Percentiles rank a stretch among this genome's conserved stretches.
Evolutionary conservation across 2,797 vertebrate genomes (phyloP).

Genomic region (Galaxias olidus): DNA sequence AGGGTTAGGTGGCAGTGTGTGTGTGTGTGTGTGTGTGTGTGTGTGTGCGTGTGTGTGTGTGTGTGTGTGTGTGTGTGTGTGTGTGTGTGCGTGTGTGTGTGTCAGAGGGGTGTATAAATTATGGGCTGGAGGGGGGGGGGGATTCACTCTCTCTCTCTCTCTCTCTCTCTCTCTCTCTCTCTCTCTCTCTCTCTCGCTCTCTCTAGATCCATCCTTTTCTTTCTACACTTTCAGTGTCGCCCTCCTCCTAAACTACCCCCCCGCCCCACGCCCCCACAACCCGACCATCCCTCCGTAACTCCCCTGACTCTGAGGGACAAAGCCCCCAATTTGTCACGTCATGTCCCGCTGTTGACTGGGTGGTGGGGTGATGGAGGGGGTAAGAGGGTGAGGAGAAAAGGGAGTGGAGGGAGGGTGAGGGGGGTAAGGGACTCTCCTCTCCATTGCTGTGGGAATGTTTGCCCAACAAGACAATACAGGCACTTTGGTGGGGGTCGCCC

Average conservation of each 20-base stretch:
- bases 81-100: background rate
- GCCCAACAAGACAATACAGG: conserved; percentile 60
- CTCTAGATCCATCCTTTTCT: conserved; percentile 48
- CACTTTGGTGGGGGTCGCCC: conserved; percentile 24
- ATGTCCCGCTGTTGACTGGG: conserved; percentile 67
- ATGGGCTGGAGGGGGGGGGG: no score
- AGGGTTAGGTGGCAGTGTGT: conserved; percentile 7
- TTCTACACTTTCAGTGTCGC: conserved; percentile 44
- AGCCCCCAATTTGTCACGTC: conserved; percentile 69
- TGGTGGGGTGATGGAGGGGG: background rate
- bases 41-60: background rate
- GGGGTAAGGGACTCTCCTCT: conserved; percentile 44
- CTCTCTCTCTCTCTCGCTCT: background rate
- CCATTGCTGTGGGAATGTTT: conserved; percentile 68
- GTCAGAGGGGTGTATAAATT: no score
- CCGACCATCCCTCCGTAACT: conserved; percentile 8
- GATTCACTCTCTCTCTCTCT: conserved; percentile 24
- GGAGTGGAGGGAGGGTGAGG: conserved; percentile 37
- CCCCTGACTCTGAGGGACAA: conserved; percentile 54
- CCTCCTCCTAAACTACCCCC: conserved; percentile 23
- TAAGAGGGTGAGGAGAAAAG: background rate
- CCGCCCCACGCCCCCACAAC: conserved; percentile 35
- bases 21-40: background rate
- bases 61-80: background rate
- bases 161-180: background rate